phyloP scores from a whole-genome alignment of 2,797 vertebrate genomes.

The Xenentodon cancila region DNA sequence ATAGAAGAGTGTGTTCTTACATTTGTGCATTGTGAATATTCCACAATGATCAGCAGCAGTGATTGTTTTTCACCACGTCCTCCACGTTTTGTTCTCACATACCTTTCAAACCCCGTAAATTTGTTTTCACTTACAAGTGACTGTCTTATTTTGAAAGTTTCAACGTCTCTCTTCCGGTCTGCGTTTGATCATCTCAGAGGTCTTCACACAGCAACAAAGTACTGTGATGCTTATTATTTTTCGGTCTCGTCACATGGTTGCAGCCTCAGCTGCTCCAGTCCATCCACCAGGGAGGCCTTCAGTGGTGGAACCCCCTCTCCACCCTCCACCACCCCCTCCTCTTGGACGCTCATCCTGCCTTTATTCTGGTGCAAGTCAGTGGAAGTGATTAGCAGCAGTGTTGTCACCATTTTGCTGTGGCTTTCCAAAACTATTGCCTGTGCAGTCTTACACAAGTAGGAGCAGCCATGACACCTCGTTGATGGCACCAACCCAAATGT shows the following conservation, averaged over 20 bases:
- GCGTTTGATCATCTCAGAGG: background rate
- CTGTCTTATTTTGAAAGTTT: background rate
- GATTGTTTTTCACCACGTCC: too few relatives aligned
- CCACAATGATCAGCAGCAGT: too few relatives aligned
- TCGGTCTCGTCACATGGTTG: slow-evolving; percentile 57
- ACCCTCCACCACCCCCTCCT: slow-evolving; percentile 7
- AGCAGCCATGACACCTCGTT: slow-evolving; percentile 40
- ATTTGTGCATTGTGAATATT: too few relatives aligned
- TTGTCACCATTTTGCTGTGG: slow-evolving; percentile 5
- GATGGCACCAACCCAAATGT: slow-evolving; percentile 10
- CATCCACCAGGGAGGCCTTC: slow-evolving; percentile 54
- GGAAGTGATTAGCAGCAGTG: slow-evolving; percentile 15
- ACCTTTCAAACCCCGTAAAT: background rate
- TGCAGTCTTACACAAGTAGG: slow-evolving; percentile 5
- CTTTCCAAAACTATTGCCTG: slow-evolving; percentile 2
- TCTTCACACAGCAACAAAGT: slow-evolving; percentile 29
- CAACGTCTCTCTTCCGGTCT: background rate
- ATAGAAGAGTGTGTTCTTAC: too few relatives aligned
- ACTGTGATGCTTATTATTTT: slow-evolving; percentile 58
- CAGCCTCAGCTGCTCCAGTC: slow-evolving; percentile 79
- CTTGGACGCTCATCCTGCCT: slow-evolving; percentile 1
- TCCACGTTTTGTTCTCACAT: too few relatives aligned
- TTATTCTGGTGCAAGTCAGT: slow-evolving; percentile 11
- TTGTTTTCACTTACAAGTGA: background rate
- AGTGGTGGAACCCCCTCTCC: slow-evolving; percentile 26